Evolutionary conservation across 2,888 invertebrate genomes (phyloP), one percentile per base, ranked within the genome.

Genomic region (Leptarthrus brevirostris): DNA sequence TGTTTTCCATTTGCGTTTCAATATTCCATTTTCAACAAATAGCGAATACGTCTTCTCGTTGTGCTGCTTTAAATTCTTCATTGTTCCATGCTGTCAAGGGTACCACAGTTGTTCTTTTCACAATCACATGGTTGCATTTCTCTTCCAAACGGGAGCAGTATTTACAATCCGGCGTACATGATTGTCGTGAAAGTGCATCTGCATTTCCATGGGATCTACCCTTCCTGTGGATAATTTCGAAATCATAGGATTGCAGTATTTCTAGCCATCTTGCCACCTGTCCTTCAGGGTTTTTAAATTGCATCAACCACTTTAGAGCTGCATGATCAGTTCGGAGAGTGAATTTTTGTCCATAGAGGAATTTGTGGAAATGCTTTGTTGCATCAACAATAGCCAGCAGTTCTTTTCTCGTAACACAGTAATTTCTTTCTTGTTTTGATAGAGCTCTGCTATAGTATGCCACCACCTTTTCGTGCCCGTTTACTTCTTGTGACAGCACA

Each of bases 231-330:
- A 78, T 47, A 4, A 80, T 77, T 8, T 79, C 73, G 49, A 79
- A 80, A 30, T 81, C 77, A 70, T 78, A 81, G 8, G 77, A 72
- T 34, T 79, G 79, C 2, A 81, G 74, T 36, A 74, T 54, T 71
- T 81, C 79, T 6, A 81, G 56, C 80, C 81, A 83, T 70, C 80
- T 76, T 8, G 81, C 81, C 2, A 81, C 72, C 56, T 82, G 80
- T 6, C 80, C 80, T 73, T 81, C 80, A 0, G 79, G 79, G 70
- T 79, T 79, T 61, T 79, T 79, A 22, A 82, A 79, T 20, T 78
- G 77, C 26, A 81, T 69, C 2, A 81, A 73, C 80, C 80, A 83
- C 69, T 77, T 78, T 4, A 81, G 61, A 0, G 79, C 76, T 4
- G 79, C 79, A 74, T 81, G 81, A 69, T 81, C 79, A 2, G 81